Percentiles rank a stretch among this genome's conserved stretches.
These are phyloP conservation scores for Serilophus lunatus DNA, from an alignment of 2,113 vertebrate genomes.

Conservation along the genomic window DNA sequence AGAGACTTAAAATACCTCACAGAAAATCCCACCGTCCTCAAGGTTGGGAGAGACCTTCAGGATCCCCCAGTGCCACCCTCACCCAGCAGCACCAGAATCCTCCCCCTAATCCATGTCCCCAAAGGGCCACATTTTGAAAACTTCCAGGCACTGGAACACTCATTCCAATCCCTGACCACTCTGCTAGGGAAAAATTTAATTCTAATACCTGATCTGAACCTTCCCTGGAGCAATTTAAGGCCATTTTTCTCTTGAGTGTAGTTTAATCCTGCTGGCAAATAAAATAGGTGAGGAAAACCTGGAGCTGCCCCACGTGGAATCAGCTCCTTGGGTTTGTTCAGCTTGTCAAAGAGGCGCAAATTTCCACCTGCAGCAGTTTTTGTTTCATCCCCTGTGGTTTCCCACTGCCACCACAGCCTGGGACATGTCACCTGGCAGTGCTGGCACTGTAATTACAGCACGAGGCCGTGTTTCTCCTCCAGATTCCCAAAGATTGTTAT, in stretches of 20 bases:
- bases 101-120: no score
- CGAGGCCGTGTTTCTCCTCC: neutral
- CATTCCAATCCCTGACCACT: neutral
- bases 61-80: neutral
- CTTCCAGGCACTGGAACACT: neutral
- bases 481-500: neutral
- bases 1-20: neutral
- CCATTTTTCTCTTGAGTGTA: neutral
- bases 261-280: neutral
- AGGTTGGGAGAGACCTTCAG: neutral
- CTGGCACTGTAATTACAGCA: neutral
- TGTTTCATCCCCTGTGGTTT: neutral
- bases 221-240: neutral
- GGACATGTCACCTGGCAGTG: neutral
- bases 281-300: neutral
- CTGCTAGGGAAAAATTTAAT: neutral
- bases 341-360: neutral
- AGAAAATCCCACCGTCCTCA: no score
- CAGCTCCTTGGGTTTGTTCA: neutral
- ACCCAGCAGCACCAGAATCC: no score
- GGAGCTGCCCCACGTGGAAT: accelerated
- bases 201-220: neutral
- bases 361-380: neutral
- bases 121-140: neutral
- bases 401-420: neutral